Evolutionary conservation across 2,113 vertebrate species (phyloP), one percentile per base, ranked within the genome.

Genomic region (Crotalus helleri): DNA sequence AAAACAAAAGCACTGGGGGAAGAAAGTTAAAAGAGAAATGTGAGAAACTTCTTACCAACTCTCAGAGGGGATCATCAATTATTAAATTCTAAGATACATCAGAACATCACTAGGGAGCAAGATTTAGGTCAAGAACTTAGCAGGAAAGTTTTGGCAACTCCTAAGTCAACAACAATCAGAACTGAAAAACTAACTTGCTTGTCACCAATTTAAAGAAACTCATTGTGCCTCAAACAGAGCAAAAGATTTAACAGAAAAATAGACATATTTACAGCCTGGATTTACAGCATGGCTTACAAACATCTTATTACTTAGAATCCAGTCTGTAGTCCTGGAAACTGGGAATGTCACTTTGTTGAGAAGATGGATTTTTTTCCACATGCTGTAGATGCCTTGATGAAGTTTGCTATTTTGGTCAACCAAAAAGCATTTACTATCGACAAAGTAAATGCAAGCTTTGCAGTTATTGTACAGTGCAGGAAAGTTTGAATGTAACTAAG

Each of bases 311-410:
- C 97, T 97, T 97, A 97, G 97, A 97, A 97, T 97, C 97, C 97
- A 97, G 98, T 97, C 98, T 98, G 97, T 98, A 97, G 95, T 97
- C 97, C 96, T 97, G 97, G 98, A 97, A 98, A 98, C 98, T 97
- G 97, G 98, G 96, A 98, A 97, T 97, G 97, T 97, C 93, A 97
- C 97, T 98, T 97, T 98, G 97, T 98, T 96, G 95, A 97, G 96
- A 97, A 97, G 97, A 94, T 97, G 93, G 95, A 96, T 97, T 96
- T 98, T 46, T 46, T 97, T 98, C 98, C 97, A 98, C 97, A 97
- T 92, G 3, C 44, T 44, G 44, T 44, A 97, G 98, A 97, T 91
- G 95, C 97, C 97, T 97, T 98, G 96, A 97, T 96, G 97, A 95
- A 96, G 94, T 97, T 97, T 96, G 97, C 97, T 97, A 98, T 97